Base-by-base conservation (phyloP, 2,113 vertebrate species). In the Perca schrenkii region DNA sequence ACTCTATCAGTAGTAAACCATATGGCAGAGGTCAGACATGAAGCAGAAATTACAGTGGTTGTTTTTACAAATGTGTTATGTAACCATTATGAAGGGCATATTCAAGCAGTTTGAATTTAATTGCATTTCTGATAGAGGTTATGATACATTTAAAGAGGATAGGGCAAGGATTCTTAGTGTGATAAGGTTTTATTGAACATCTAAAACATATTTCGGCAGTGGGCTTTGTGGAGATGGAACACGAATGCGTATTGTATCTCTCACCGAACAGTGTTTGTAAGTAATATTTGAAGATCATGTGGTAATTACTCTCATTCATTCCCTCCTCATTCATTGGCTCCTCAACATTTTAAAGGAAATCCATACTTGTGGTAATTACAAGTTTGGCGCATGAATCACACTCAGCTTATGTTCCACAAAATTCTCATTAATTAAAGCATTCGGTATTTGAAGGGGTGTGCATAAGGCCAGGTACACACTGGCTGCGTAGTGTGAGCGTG, bases 321-420 rank as follows among this genome's bases (percentile, higher is more conserved):
- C 52, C 19, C 74, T 79, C 36, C 76, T 76, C 34, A 40, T 40
- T 40, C 40, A 40, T 75, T 68, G 46, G 36, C 64, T 61, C 58
- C 28, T 53, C 28, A 60, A 74, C 22, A 57, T 69, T 78, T 83
- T 87, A 83, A 82, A 82, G 80, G 72, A 87, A 91, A 88, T 89
- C 86, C 34, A 93, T 91, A 84, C 40, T 88, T 91, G 25, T 28
- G 28, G 25, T 25, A 25, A 79, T 68, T 79, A 61, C 49, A 17
- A 81, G 77, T 68, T 75, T 81, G 77, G 22, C 3, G 6, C 46
- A 83, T 77, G 47, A 74, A 84, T 84, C 79, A 82, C 54, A 82
- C 21, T 87, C 60, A 79, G 43, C 43, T 57, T 75, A 22, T 67
- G 31, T 70, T 72, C 40, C 36, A 60, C 53, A 57, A 4, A 71